Evolutionary conservation across 2,888 invertebrate genomes (phyloP).

Genomic region (Ectobius pallidus): DNA sequence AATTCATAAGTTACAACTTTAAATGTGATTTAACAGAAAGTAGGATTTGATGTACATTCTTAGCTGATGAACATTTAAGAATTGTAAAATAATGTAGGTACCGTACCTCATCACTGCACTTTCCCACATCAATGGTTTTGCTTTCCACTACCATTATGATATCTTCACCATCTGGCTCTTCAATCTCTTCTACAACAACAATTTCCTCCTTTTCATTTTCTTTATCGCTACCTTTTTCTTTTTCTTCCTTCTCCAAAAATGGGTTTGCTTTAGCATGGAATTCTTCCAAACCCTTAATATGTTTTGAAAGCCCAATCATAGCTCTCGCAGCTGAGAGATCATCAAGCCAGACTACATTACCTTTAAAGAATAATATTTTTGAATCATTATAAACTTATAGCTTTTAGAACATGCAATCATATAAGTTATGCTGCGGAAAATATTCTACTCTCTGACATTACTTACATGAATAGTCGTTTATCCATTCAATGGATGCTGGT

Average conservation of each 20-base stretch:
- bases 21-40: no score
- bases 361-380: slow-evolving; percentile 54
- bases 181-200: slow-evolving; percentile 34
- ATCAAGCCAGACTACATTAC: slow-evolving; percentile 70
- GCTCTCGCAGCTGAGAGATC: slow-evolving; percentile 64
- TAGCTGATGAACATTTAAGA: no score
- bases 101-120: no score
- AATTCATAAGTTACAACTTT: no score
- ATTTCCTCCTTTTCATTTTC: slow-evolving; percentile 38
- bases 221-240: slow-evolving; percentile 33
- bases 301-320: slow-evolving; percentile 62
- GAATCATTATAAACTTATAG: no score
- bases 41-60: no score
- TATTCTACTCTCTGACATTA: no score
- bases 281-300: slow-evolving; percentile 52
- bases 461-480: slow-evolving; percentile 78
- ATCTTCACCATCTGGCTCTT: slow-evolving; percentile 39
- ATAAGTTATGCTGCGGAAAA: no score
- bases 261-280: slow-evolving; percentile 27
- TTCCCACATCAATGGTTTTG: no score
- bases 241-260: slow-evolving; percentile 32
- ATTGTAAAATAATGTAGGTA: no score
- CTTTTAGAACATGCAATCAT: no score
- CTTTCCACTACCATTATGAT: slow-evolving; percentile 36
- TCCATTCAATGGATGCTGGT: slow-evolving; percentile 81